Evolutionary conservation across 2,888 invertebrate species (phyloP), one percentile per base, ranked within the genome.

Genomic region (Pharmacophagus antenor): DNA sequence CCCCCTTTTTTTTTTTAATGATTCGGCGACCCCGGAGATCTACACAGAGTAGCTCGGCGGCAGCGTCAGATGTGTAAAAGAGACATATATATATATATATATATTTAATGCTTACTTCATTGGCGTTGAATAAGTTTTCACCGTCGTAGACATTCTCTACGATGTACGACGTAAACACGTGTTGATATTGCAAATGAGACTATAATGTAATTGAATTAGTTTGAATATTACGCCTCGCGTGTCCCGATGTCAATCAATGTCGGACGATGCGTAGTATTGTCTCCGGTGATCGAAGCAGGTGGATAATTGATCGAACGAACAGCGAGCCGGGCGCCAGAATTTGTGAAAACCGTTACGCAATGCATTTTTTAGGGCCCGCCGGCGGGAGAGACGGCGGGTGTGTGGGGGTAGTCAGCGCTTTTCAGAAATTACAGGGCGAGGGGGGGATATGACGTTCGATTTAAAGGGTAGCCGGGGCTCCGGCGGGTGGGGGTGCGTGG

Each of bases 401-500:
- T 37, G 37, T 37, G 76, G 79, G 79, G 84, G 85, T 80, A 85
- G 87, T 86, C 86, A 86, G 85, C 87, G 85, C 84, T 87, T 87
- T 87, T 86, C 85, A 84, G 85, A 86, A 87, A 87, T 88, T 85
- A 85, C 85, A 80, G 83, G 70, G 71, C 65, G 70, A 69, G 82
- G 76, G 86, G 80, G 79, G 87, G 88, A 86, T 86, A 88, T 88
- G 89, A 90, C 89, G 89, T 90, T 90, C 89, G 89, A 90, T 90
- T 88, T 89, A 87, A 86, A 84, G 87, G 88, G 85, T 85, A 82
- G 84, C 82, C 69, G 72, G 71, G 73, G 71, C 73, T 63, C 6
- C 20, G 53, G 21, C 31, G 20, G 44, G 44, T 48, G 57, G 58
- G 58, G 62, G 62, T 31, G 66, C 72, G 70, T 72, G 76, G 76